Evolutionary conservation across 2,113 vertebrate species (phyloP), one percentile per base, ranked within the genome.

Genomic region (Clinocottus analis): DNA sequence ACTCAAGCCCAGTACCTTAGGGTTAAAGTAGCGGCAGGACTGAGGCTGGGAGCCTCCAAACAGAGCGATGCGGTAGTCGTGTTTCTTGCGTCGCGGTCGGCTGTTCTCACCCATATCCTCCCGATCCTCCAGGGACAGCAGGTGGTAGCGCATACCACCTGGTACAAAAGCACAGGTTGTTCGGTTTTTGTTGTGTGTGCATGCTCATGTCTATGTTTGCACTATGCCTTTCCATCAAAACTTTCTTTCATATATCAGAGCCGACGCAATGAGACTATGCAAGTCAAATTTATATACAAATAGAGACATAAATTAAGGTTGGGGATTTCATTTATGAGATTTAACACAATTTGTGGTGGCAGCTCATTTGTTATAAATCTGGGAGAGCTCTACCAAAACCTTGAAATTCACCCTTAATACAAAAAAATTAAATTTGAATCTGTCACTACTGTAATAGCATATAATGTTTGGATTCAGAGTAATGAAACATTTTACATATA

Each of bases 31-130:
- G 92, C 97, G 95, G 90, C 97, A 99, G 85, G 98, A 99, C 85
- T 98, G 98, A 73, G 97, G 97, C 90, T 99, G 98, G 3, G 98
- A 99, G 73, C 98, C 98, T 77, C 98, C 97, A 87, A 99, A 99
- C 37, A 99, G 92, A 70, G 97, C 97, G 76, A 99, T 97, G 84
- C 97, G 96, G 67, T 97, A 98, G 91, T 98, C 97, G 0, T 98
- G 97, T 55, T 98, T 98, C 93, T 98, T 98, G 71, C 97, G 96
- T 77, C 97, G 92, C 1, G 96, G 97, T 39, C 97, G 94, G 1
- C 97, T 99, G 67, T 96, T 97, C 86, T 99, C 98, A 31, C 97
- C 96, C 21, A 99, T 89, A 87, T 99, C 97, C 92, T 99, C 97
- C 73, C 97, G 90, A 79, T 99, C 97, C 86, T 99, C 90, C 77